A percentile compares a stretch with the other conserved stretches of the same genome.
Conservation (phyloP, 2,113 vertebrate species). For the Aramus guarauna region DNA sequence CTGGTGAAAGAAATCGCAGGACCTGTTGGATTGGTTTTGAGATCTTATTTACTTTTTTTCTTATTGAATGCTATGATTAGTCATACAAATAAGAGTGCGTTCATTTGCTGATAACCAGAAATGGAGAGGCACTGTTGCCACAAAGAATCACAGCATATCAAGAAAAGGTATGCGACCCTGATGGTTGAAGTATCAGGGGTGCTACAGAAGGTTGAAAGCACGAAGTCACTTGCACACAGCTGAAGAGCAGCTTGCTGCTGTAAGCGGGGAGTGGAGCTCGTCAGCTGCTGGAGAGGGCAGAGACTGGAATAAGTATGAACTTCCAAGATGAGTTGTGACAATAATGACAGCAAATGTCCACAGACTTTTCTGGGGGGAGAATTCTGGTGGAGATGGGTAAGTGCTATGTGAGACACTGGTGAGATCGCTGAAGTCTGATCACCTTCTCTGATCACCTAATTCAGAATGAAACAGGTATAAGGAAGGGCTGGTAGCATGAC, state of each 20-base stretch:
- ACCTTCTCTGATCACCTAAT: background rate
- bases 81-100: background rate
- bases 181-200: background rate
- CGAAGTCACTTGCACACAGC: rapidly evolving
- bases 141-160: background rate
- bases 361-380: background rate
- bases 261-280: background rate
- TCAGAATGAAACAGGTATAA: background rate
- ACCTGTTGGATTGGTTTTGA: background rate
- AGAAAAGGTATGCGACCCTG: background rate
- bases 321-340: background rate
- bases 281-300: background rate
- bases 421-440: rapidly evolving
- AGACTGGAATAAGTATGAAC: background rate
- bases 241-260: background rate
- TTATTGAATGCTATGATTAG: background rate
- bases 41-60: background rate
- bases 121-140: background rate
- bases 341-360: background rate
- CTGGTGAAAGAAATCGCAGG: background rate
- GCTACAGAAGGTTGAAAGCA: background rate
- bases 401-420: background rate
- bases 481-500: background rate
- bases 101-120: background rate
- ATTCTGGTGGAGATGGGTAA: background rate